These are phyloP conservation scores for Caenorhabditis brenneri DNA, from an alignment of 1,140 invertebrate species.

Conservation along the genomic window DNA sequence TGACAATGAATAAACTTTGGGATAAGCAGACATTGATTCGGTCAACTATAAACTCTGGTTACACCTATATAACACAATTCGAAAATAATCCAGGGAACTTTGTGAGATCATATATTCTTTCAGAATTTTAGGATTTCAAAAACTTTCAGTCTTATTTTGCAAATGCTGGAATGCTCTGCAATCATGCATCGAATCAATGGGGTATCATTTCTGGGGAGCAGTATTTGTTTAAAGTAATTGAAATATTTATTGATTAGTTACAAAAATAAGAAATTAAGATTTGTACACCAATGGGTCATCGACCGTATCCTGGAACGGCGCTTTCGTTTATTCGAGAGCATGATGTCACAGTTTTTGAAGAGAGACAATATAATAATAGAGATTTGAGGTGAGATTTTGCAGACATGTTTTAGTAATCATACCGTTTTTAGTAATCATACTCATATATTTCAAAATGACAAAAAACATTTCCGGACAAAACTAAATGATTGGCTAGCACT, in stretches of 20 bases:
- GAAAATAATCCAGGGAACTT: conserved; percentile 71
- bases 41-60: conserved; percentile 70
- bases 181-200: conserved; percentile 70
- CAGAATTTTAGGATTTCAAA: neutral
- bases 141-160: conserved; percentile 67
- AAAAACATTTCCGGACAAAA: too few species aligned
- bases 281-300: conserved; percentile 70
- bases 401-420: too few species aligned
- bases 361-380: conserved; percentile 69
- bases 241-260: too few species aligned
- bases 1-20: conserved; percentile 64
- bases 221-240: conserved; percentile 64
- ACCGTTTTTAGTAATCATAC: too few species aligned
- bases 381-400: too few species aligned
- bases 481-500: too few species aligned
- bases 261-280: conserved; percentile 43
- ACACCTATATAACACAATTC: conserved; percentile 70
- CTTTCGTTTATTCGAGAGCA: conserved; percentile 67
- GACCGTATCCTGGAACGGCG: conserved; percentile 70
- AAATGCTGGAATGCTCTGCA: conserved; percentile 67
- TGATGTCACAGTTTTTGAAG: conserved; percentile 65
- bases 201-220: conserved; percentile 71
- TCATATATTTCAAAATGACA: too few species aligned
- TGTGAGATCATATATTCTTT: conserved; percentile 54
- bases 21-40: conserved; percentile 70